phyloP scores from a whole-genome alignment of 2,797 vertebrate species.

The Todus mexicanus region DNA sequence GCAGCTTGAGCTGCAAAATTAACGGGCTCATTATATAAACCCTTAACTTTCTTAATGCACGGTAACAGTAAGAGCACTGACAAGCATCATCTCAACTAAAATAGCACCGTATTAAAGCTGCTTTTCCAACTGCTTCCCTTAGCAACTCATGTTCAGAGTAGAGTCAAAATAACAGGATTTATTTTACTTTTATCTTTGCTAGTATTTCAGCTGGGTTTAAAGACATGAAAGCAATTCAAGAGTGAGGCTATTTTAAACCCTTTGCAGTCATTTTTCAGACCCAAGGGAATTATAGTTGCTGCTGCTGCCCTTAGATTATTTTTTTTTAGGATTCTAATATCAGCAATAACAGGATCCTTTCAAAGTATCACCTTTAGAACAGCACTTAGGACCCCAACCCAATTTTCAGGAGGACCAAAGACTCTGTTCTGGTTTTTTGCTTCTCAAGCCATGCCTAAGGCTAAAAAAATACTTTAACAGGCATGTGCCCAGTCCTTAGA shows the following conservation, averaged over 20 bases:
- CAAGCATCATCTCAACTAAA: constrained; percentile 15
- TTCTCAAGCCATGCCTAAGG: not conserved
- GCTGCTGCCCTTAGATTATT: not conserved
- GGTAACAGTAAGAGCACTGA: constrained; percentile 18
- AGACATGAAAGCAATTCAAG: constrained; percentile 21
- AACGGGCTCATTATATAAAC: not conserved
- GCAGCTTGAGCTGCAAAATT: constrained; percentile 34
- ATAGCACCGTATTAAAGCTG: constrained; percentile 26
- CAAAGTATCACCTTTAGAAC: not conserved
- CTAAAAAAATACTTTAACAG: not conserved
- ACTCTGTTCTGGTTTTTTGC: not conserved
- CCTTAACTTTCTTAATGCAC: not conserved
- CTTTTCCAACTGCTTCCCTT: constrained; percentile 42
- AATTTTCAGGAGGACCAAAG: not conserved
- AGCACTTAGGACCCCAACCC: not conserved
- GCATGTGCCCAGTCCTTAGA: not conserved
- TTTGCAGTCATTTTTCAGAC: not conserved
- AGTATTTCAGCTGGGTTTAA: constrained; percentile 23
- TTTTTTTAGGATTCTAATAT: not conserved
- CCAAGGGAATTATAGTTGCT: not conserved
- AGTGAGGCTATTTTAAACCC: constrained; percentile 34
- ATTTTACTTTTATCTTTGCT: constrained; percentile 38
- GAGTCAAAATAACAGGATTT: constrained; percentile 41
- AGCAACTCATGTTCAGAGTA: not conserved
- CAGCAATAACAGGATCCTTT: not conserved